A percentile compares a stretch with the other conserved stretches of the same genome.
phyloP scores from a whole-genome alignment of 2,113 vertebrate genomes.

The Hyperoodon ampullatus region DNA sequence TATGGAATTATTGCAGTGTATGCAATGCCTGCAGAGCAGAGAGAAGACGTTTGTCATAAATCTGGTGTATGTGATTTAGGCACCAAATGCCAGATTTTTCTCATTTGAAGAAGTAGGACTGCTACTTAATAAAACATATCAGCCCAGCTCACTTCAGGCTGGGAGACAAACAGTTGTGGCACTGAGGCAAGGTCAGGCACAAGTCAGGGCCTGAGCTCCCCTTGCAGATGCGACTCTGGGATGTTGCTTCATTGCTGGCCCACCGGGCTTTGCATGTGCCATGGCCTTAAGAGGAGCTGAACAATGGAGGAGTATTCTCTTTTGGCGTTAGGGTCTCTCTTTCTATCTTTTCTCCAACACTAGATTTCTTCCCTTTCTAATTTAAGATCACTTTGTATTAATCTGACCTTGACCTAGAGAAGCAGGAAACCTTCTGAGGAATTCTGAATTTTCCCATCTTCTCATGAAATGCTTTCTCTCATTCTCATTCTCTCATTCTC shows the following conservation, averaged over 20 bases:
- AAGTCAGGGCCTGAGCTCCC: neutral
- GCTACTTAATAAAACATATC: neutral
- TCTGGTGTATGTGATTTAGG: neutral
- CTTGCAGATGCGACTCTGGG: neutral
- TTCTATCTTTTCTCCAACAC: neutral
- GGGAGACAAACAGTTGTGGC: neutral
- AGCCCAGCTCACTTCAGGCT: neutral
- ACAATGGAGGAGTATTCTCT: neutral
- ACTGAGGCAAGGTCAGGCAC: neutral
- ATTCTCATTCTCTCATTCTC: neutral
- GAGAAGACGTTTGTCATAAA: neutral
- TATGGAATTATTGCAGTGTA: neutral
- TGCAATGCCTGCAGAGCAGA: neutral
- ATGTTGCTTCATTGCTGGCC: neutral
- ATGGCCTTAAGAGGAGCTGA: neutral
- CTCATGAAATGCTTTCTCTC: neutral
- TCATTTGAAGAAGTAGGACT: conserved; percentile 14
- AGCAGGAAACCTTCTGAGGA: neutral
- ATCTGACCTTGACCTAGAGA: neutral
- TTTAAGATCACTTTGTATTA: neutral
- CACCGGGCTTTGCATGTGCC: neutral
- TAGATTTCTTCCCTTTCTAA: neutral
- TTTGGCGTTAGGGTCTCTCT: neutral
- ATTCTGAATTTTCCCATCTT: conserved; percentile 48
- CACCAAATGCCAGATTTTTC: neutral